Evolutionary conservation across 2,888 invertebrate genomes (phyloP), one percentile per base, ranked within the genome.

Genomic region (Cerceris ruficornis): DNA sequence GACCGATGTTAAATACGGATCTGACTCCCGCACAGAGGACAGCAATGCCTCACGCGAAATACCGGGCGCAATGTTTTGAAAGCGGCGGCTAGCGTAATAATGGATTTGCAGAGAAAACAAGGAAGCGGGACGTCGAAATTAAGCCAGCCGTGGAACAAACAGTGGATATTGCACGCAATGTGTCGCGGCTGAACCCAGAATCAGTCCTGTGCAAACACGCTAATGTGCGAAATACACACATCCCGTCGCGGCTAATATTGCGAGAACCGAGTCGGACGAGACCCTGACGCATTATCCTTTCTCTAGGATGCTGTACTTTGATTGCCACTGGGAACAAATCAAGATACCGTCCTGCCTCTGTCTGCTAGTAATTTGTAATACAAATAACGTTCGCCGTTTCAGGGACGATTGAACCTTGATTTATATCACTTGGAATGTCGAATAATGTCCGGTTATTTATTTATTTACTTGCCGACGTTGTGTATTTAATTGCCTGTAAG

Each of bases 201-300:
- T 86, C 85, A 83, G 89, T 89, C 91, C 91, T 91, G 77, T 87
- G 82, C 85, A 91, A 91, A 91, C 88, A 91, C 74, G 80, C 86
- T 91, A 91, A 91, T 91, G 91, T 91, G 91, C 88, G 91, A 91
- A 91, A 90, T 88, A 91, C 91, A 91, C 91, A 91, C 90, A 84
- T 86, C 82, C 78, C 74, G 69, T 64, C 70, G 82, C 75, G 76
- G 82, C 87, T 88, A 87, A 90, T 89, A 90, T 89, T 87, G 88
- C 86, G 81, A 73, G 80, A 66, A 84, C 84, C 69, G 62, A 62
- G 75, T 65, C 61, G 69, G 80, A 80, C 75, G 73, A 80, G 74
- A 71, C 77, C 67, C 73, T 85, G 81, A 83, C 65, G 68, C 82
- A 75, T 82, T 65, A 71, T 80, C 77, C 71, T 74, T 73, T 75